Conservation (phyloP, 2,888 invertebrate genomes). For the Auanema freiburgensis region DNA sequence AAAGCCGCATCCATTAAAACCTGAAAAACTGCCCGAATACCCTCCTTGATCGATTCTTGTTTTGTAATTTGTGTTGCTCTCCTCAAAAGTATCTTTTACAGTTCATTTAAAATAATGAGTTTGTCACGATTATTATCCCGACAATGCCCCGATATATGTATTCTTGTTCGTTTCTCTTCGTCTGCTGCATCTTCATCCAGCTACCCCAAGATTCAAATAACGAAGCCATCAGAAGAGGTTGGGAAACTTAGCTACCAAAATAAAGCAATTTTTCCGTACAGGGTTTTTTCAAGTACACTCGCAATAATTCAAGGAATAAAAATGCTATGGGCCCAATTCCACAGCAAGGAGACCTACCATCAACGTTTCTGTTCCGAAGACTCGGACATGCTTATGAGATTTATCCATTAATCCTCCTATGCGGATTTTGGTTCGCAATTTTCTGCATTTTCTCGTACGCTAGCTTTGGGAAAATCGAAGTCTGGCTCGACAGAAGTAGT, state of each 20-base stretch:
- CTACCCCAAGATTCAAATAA: slow-evolving; percentile 29
- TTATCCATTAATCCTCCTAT: slow-evolving; percentile 49
- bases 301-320: neutral
- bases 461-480: slow-evolving; percentile 49
- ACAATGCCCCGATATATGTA: too few relatives aligned
- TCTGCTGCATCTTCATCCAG: neutral
- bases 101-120: too few relatives aligned
- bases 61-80: too few relatives aligned
- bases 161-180: slow-evolving; percentile 7
- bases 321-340: neutral
- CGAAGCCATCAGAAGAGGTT: slow-evolving; percentile 29
- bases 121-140: too few relatives aligned
- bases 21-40: too few relatives aligned
- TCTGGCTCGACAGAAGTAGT: slow-evolving; percentile 54
- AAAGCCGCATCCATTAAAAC: too few relatives aligned
- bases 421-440: slow-evolving; percentile 35
- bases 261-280: neutral
- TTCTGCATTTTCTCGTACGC: slow-evolving; percentile 33
- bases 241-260: slow-evolving; percentile 5
- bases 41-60: too few relatives aligned
- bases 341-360: slow-evolving; percentile 2
- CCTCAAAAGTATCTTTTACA: too few relatives aligned
- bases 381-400: slow-evolving; percentile 53
- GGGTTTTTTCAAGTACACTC: too few relatives aligned
- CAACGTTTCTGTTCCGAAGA: neutral